A percentile compares a stretch with the other conserved stretches of the same genome.
Conservation (phyloP, 2,797 vertebrate species). For the Neosilurus hyrtlii region DNA sequence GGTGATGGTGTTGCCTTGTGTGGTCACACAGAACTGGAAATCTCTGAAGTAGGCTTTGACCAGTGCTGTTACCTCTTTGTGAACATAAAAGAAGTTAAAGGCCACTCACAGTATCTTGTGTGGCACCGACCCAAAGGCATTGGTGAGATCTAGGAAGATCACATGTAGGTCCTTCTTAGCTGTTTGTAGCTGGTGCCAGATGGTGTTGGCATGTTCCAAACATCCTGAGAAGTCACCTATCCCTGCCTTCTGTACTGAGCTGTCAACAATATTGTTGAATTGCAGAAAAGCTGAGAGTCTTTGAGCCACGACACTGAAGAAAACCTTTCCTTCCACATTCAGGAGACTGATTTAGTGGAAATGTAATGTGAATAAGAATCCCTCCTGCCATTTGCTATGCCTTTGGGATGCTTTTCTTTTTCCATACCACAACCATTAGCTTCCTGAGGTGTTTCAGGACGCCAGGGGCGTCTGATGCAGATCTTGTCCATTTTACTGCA, state of each 20-base stretch:
- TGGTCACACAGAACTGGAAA: slow-evolving; percentile 36
- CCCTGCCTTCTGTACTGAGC: background rate
- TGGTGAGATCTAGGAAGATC: background rate
- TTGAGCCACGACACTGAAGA: background rate
- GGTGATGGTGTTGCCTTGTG: slow-evolving; percentile 15
- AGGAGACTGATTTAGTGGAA: slow-evolving; percentile 38
- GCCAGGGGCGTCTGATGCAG: background rate
- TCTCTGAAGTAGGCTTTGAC: slow-evolving; percentile 42
- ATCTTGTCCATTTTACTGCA: too few relatives aligned
- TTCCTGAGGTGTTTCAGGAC: slow-evolving; percentile 31
- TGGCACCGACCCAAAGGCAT: slow-evolving; percentile 5
- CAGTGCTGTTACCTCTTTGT: slow-evolving; percentile 6
- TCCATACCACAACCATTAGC: slow-evolving; percentile 20
- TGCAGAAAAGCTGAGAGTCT: background rate
- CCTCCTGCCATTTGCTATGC: slow-evolving; percentile 22
- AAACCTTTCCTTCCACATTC: slow-evolving; percentile 39
- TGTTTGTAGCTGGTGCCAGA: background rate
- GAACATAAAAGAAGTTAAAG: slow-evolving; percentile 27
- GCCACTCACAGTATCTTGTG: background rate
- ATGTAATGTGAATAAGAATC: too few relatives aligned
- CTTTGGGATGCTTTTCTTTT: slow-evolving; percentile 9
- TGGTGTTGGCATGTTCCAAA: background rate
- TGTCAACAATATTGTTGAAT: background rate
- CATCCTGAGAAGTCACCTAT: background rate
- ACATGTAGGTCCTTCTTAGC: background rate